Base-by-base conservation (phyloP, 2,113 vertebrate genomes). In the Protobothrops flavoviridis region DNA sequence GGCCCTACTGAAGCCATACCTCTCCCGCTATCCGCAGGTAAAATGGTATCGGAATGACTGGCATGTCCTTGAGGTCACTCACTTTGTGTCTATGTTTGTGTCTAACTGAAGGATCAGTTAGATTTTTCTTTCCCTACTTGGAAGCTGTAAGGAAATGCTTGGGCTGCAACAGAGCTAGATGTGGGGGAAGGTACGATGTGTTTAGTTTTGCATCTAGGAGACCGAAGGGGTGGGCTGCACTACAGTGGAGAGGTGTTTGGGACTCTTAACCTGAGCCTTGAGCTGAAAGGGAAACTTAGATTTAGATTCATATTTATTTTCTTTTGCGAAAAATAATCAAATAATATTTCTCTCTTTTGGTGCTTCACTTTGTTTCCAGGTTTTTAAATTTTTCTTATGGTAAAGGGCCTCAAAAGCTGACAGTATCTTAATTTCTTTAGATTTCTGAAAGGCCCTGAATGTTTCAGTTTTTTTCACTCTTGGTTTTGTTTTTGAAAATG, bases 21-120 rank as follows among this genome's bases (percentile, higher is more conserved):
- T 99, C 53, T 96, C 98, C 85, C 98, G 98, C 91, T 99, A 99
- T 93, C 99, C 99, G 2, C 98, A 98, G 98, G 99, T 98, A 93
- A 94, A 56, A 29, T 87, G 23, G 12, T 95, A 33, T 21, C n/a
- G 1, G 8, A 3, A 3, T 59, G 56, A 53, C 3, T 87, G 85
- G 4, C 11, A 5, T 55, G 33, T 69, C 39, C 39, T n/a, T 3
- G 15, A 57, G 39, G 39, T 55, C 52, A 9, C 43, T 57, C 4
- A 33, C 11, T 53, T 64, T n/a, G 5, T 43, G 12, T 3, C 12
- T 69, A 1, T 24, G 21, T 61, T 33, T 74, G 23, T 15, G 64
- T 8, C 15, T n/a, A n/a, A 33, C 17, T 9, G 33, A 92, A 23
- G n/a, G n/a, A 26, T 3, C 2, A 90, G 52, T 85, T 50, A 50